Evolutionary conservation across 2,888 invertebrate genomes (phyloP).

Genomic region (Nemapogon koenigi): DNA sequence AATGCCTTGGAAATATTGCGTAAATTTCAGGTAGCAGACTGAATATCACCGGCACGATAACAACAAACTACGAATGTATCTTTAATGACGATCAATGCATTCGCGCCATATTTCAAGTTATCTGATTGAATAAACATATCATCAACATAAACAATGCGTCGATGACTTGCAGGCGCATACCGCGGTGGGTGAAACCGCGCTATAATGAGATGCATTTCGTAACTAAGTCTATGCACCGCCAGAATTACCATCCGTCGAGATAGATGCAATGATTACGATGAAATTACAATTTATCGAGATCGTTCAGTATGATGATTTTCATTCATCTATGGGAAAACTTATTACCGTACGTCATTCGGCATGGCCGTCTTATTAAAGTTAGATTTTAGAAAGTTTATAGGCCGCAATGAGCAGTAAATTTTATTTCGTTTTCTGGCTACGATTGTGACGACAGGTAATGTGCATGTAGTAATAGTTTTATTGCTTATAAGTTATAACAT

Average conservation of each 20-base stretch:
- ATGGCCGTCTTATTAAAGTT: constrained; percentile 11
- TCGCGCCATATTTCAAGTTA: constrained; percentile 21
- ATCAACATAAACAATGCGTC: constrained; percentile 25
- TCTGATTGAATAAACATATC: constrained; percentile 23
- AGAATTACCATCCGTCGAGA: constrained; percentile 28
- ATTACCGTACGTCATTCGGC: constrained; percentile 7
- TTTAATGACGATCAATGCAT: too few species aligned
- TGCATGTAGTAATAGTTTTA: too few species aligned
- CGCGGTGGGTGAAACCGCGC: constrained; percentile 13
- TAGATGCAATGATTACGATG: constrained; percentile 31
- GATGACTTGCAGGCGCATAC: constrained; percentile 6
- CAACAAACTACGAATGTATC: too few species aligned
- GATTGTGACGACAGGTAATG: background rate
- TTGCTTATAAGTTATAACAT: too few species aligned
- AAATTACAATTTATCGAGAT: constrained; percentile 40
- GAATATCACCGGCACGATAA: too few species aligned
- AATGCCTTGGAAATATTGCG: too few species aligned
- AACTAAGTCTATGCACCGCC: constrained; percentile 23
- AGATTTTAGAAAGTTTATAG: constrained; percentile 12
- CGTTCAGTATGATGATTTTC: constrained; percentile 26
- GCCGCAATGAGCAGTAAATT: constrained; percentile 4
- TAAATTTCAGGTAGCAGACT: too few species aligned
- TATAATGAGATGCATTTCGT: constrained; percentile 19
- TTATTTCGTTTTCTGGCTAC: background rate
- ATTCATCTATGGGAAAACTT: constrained; percentile 28